Evolutionary conservation across 2,797 vertebrate genomes (phyloP), one percentile per base, ranked within the genome.

Genomic region (Hydrolagus colliei): DNA sequence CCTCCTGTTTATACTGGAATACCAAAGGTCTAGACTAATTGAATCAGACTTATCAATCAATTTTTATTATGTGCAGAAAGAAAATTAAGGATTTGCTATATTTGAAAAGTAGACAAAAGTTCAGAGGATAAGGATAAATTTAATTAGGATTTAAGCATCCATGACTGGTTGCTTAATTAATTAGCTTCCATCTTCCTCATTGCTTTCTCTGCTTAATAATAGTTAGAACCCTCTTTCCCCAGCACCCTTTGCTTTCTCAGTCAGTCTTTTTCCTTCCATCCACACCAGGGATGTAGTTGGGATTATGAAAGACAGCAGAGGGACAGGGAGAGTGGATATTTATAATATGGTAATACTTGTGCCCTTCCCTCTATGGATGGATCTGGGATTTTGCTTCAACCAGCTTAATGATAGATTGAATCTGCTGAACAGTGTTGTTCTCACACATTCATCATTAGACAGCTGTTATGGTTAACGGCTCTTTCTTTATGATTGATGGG

Each of bases 381-480:
- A 52, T 52, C 41, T 6, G 65, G 32, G 41, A 68, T 71, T 67
- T 84, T 67, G 11, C 63, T 71, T 16, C 65, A 84, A 52, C 41
- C 18, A 71, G 35, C 18, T 32, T 32, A 52, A 9, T 84, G 32
- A 84, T 84, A 84, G 32, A 84, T 84, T 84, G 65, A 32, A 35
- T 11, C 65, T 41, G 35, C 41, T 71, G 65, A 63, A 84, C 16
- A 84, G n/a, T 84, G 27, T 65, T 71, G 79, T 52, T 9, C 20
- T 67, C 41, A 65, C 79, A 84, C 65, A 84, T 67, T 84, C 41
- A 84, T 84, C 79, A 84, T 16, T 13, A 67, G 32, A 68, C 67
- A 22, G 65, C 71, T 84, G 79, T 84, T 84, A 84, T 84, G 62
- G 79, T 84, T 84, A 84, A 84, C 71, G 65, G 79, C 79, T 84